Evolutionary conservation across 2,113 vertebrate species (phyloP), one percentile per base, ranked within the genome.

Genomic region (Mormyrus iriodes): DNA sequence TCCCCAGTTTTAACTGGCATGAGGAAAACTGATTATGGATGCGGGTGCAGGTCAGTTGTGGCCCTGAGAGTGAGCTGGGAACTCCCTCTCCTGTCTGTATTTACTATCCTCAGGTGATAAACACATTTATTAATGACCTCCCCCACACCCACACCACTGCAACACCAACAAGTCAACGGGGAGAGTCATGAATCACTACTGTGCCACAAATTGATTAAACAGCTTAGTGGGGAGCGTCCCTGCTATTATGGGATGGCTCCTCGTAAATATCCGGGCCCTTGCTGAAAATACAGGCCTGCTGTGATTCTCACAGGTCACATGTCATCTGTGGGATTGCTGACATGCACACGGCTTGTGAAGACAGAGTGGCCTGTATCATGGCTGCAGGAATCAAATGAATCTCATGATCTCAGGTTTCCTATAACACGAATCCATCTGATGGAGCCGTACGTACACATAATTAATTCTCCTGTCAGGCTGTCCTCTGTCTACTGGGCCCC

Each of bases 321-420:
- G 21, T 46, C 2, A 46, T 48, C 42, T 46, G 79, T 58, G 42
- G 4, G 2, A 3, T 12, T 96, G 94, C 96, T 96, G 95, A 92
- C 85, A 94, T 92, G 0, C 39, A 83, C 42, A n/a, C 7, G 21
- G 39, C 8, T 83, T 76, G 27, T 9, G 31, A 15, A 19, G 35
- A 39, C 76, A 82, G 31, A 44, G 39, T 42, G 39, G 35, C 39
- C 42, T 42, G 82, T 0, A 42, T 3, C 42, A 24, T 3, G 31
- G 31, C 31, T 86, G 85, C 3, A 19, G 49, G 31, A 27, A 39
- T 39, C 85, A 39, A 19, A 42, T 17, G n/a, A 10, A 52, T 53
- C 46, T 51, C 1, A 13, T 35, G 49, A 53, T 35, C 49, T 35
- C 15, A 15, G 55, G 24, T 55, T 55, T 86, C 51, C 13, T 15